Evolutionary conservation across 2,888 invertebrate genomes (phyloP).

Genomic region (Stenurella melanura): DNA sequence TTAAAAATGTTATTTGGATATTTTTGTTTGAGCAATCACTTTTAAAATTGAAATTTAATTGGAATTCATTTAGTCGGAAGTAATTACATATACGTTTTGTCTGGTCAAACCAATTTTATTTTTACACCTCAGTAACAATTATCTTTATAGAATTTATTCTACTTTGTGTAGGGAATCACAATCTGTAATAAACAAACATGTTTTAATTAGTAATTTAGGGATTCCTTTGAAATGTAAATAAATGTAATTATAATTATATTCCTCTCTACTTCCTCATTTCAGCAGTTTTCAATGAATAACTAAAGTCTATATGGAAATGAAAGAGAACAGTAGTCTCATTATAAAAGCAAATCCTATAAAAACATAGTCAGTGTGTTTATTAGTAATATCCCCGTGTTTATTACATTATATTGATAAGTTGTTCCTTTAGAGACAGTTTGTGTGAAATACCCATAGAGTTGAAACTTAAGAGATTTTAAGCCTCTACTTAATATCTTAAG

Average conservation of each 20-base stretch:
- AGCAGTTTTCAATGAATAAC: not conserved
- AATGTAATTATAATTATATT: not conserved
- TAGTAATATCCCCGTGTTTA: too few species aligned
- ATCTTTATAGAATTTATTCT: not conserved
- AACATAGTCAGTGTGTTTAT: too few species aligned
- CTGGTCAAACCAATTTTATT: not conserved
- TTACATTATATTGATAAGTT: too few species aligned
- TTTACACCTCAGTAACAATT: conserved; percentile 10
- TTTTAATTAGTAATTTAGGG: not conserved
- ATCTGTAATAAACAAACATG: not conserved
- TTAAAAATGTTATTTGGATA: not conserved
- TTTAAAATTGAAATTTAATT: conserved; percentile 33
- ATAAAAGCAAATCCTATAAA: too few species aligned
- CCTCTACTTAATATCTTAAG: too few species aligned
- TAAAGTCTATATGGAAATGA: too few species aligned
- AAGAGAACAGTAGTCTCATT: too few species aligned
- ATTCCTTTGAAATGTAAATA: not conserved
- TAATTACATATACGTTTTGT: conserved; percentile 17
- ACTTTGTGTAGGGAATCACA: not conserved
- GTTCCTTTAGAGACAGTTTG: too few species aligned
- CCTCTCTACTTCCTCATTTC: not conserved
- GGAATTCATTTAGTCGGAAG: conserved; percentile 10
- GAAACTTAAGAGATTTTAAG: too few species aligned
- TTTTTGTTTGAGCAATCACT: conserved; percentile 31
- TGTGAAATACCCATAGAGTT: too few species aligned